Percentiles rank a stretch among this genome's conserved stretches.
Evolutionary conservation across 2,113 vertebrate genomes (phyloP).

Genomic region (Macrotis lagotis): DNA sequence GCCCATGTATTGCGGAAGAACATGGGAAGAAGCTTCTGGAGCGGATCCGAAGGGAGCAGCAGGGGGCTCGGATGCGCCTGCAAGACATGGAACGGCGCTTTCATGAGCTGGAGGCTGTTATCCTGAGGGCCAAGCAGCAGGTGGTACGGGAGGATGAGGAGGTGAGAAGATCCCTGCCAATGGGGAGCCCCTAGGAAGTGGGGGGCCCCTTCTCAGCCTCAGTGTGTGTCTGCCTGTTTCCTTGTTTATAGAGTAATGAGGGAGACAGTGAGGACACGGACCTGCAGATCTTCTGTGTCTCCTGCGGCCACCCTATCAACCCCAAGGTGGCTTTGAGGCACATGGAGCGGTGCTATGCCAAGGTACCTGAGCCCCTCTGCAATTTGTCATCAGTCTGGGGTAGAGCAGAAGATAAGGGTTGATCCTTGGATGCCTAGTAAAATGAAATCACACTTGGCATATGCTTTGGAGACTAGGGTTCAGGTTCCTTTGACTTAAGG

Average conservation of each 20-base stretch:
- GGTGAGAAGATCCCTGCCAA: slow-evolving; percentile 76
- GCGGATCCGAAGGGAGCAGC: slow-evolving; percentile 94
- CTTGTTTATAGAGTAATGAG: slow-evolving; percentile 87
- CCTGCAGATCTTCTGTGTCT: slow-evolving; percentile 95
- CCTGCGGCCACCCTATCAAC: slow-evolving; percentile 94
- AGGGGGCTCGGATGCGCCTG: slow-evolving; percentile 91
- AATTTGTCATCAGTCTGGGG: background rate
- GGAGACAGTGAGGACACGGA: slow-evolving; percentile 94
- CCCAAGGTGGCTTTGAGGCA: slow-evolving; percentile 94
- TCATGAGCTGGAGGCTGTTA: slow-evolving; percentile 95
- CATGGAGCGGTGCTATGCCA: slow-evolving; percentile 96
- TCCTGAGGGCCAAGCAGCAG: slow-evolving; percentile 96
- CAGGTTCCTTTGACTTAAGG: background rate
- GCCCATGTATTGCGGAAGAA: slow-evolving; percentile 95
- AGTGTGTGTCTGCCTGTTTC: background rate
- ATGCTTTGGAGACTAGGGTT: background rate
- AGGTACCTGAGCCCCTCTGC: slow-evolving; percentile 84
- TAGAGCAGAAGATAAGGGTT: background rate
- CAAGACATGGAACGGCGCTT: slow-evolving; percentile 97
- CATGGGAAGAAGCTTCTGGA: slow-evolving; percentile 96
- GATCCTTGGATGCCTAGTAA: background rate
- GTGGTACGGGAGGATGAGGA: slow-evolving; percentile 95
- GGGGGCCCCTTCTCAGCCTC: background rate
- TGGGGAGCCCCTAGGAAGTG: too few relatives aligned
- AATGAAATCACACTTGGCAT: background rate